phyloP scores from a whole-genome alignment of 2,113 vertebrate species.

The Megaceryle torquata region DNA sequence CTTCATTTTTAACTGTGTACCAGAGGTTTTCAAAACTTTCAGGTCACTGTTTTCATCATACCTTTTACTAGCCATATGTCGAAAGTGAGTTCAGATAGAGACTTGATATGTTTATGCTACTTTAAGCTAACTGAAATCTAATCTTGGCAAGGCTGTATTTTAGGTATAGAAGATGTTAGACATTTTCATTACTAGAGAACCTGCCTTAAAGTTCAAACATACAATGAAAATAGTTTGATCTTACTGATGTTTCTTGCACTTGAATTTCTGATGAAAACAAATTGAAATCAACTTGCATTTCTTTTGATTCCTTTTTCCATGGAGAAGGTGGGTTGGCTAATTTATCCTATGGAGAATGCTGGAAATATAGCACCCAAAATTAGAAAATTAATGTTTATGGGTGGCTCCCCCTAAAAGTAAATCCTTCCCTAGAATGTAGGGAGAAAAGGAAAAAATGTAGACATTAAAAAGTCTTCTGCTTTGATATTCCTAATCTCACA shows the following conservation, averaged over 20 bases:
- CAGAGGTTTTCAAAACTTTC: conserved; percentile 40
- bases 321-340: not conserved
- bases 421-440: not conserved
- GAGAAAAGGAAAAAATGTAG: not conserved
- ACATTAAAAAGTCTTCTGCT: not conserved
- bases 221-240: not conserved
- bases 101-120: not conserved
- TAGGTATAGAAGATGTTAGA: not conserved
- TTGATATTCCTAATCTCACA: not conserved
- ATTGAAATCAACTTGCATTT: not conserved
- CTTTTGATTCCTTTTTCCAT: not conserved
- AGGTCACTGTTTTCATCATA: conserved; percentile 53
- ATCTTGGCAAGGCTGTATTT: not conserved
- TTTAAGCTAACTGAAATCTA: not conserved
- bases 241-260: not conserved
- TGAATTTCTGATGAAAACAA: not conserved
- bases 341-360: not conserved
- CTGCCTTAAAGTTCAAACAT: not conserved
- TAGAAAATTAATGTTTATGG: not conserved
- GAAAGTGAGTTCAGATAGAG: not conserved
- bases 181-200: not conserved
- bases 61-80: not conserved
- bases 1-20: conserved; percentile 51
- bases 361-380: not conserved
- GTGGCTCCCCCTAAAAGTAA: not conserved